phyloP scores from a whole-genome alignment of 2,113 vertebrate species.

The Sorex araneus region DNA sequence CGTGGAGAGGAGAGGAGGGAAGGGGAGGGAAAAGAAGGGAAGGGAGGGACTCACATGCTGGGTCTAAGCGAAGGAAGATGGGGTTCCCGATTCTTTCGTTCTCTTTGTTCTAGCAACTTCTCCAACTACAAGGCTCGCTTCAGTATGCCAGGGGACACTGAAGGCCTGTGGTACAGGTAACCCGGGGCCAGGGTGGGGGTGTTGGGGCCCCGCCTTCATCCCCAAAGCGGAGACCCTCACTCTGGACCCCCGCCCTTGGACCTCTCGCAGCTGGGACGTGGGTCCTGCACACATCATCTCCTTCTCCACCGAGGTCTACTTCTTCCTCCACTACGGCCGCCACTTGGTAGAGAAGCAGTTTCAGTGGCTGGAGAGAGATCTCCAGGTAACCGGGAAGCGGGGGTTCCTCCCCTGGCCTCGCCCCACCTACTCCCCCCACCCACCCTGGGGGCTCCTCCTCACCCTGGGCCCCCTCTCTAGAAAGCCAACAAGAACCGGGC shows the following conservation, averaged over 20 bases:
- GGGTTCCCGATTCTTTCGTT: not conserved
- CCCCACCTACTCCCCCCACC: accelerated
- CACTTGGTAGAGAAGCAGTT: slow-evolving; percentile 92
- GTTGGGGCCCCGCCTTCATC: accelerated
- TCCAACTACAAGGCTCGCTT: slow-evolving; percentile 95
- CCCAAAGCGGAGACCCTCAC: not conserved
- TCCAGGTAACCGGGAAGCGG: slow-evolving; percentile 88
- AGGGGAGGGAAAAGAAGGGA: not conserved
- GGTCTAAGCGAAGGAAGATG: no score
- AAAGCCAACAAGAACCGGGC: slow-evolving; percentile 87
- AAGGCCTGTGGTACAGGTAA: slow-evolving; percentile 95
- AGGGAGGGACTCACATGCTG: not conserved
- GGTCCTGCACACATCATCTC: slow-evolving; percentile 94
- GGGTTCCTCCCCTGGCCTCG: accelerated
- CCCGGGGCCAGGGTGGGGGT: accelerated
- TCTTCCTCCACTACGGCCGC: slow-evolving; percentile 90
- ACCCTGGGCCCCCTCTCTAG: slow-evolving; percentile 10
- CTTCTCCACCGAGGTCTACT: slow-evolving; percentile 95
- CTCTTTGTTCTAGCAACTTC: slow-evolving; percentile 91
- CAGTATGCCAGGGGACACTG: slow-evolving; percentile 92
- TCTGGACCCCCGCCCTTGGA: slow-evolving; percentile 14
- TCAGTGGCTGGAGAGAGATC: slow-evolving; percentile 91
- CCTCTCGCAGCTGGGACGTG: slow-evolving; percentile 91
- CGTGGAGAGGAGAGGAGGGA: no score
- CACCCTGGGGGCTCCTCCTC: not conserved